These are phyloP conservation scores for Elgaria multicarinata DNA, from an alignment of 2,113 vertebrate species.

Conservation along the genomic window DNA sequence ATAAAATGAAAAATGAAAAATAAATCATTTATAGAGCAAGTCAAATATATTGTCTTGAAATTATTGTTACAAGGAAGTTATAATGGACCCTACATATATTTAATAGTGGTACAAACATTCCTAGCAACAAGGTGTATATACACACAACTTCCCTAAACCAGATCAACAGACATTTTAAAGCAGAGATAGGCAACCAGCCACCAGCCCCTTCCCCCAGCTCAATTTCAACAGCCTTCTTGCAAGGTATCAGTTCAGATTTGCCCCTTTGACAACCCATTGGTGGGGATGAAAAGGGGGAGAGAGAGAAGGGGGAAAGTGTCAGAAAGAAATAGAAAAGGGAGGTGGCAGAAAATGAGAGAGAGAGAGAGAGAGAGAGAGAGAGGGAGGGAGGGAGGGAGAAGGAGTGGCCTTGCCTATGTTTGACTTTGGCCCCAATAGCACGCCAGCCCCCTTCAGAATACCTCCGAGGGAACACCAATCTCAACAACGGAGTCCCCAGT, in stretches of 20 bases:
- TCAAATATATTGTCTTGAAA: conserved; percentile 13
- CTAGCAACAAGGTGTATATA: conserved; percentile 20
- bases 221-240: not conserved
- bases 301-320: not conserved
- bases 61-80: not conserved
- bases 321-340: not conserved
- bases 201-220: not conserved
- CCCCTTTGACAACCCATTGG: not conserved
- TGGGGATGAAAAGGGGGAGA: not conserved
- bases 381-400: too few species aligned
- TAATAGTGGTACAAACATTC: conserved; percentile 17
- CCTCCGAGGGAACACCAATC: too few species aligned
- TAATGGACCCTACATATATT: conserved; percentile 13
- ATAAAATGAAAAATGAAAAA: too few species aligned
- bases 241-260: not conserved
- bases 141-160: conserved; percentile 23
- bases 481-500: not conserved
- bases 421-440: too few species aligned
- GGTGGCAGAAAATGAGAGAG: too few species aligned
- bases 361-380: too few species aligned
- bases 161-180: conserved; percentile 23
- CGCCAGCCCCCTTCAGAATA: too few species aligned
- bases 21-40: conserved; percentile 24
- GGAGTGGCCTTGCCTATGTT: too few species aligned
- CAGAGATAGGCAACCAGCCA: not conserved